These are phyloP conservation scores for Sciurus carolinensis DNA, from an alignment of 2,797 vertebrate species.

Conservation along the genomic window DNA sequence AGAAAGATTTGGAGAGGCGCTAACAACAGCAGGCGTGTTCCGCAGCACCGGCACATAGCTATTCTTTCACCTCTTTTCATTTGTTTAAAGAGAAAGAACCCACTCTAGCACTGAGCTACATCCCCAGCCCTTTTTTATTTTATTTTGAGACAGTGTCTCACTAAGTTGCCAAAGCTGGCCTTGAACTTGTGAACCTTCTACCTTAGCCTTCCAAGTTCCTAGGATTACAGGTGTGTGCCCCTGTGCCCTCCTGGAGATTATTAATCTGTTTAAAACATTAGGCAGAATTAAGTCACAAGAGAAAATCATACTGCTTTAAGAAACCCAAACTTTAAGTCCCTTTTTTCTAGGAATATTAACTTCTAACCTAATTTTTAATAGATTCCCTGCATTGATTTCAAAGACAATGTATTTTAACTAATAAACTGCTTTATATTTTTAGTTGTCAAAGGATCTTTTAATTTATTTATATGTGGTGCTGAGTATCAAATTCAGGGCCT, in stretches of 20 bases:
- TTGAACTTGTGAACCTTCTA: no score
- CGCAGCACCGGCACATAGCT: not conserved
- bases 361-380: not conserved
- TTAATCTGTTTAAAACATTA: not conserved
- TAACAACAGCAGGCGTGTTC: rapidly evolving
- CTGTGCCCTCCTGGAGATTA: no score
- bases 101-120: no score
- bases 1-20: not conserved
- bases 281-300: not conserved
- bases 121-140: no score
- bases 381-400: not conserved
- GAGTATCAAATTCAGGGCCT: no score
- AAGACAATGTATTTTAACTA: not conserved
- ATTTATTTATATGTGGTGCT: no score
- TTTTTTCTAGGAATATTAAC: not conserved
- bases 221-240: no score
- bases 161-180: no score
- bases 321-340: not conserved
- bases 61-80: not conserved
- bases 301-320: not conserved
- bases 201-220: no score
- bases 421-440: not conserved
- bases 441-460: no score
- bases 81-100: no score
- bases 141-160: no score